Conservation (phyloP, 2,888 invertebrate genomes). For the Aspidapion aeneum region DNA sequence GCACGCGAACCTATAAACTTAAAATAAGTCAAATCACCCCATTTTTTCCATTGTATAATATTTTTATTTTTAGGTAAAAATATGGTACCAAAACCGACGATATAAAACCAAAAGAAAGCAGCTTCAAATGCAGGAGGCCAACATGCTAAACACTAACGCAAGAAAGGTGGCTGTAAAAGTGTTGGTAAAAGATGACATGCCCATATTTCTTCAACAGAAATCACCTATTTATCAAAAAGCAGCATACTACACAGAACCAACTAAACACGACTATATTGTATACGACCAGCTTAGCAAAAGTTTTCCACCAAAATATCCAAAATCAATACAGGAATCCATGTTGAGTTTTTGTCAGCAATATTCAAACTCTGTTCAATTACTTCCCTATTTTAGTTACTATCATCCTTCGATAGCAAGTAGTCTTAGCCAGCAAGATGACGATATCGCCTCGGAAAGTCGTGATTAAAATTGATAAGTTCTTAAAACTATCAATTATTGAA, state of each 20-base stretch:
- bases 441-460: conserved; percentile 30
- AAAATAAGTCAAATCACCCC: too few species aligned
- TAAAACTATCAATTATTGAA: too few species aligned
- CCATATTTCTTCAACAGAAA: conserved; percentile 48
- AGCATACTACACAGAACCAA: conserved; percentile 36
- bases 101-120: conserved; percentile 95
- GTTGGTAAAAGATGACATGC: conserved; percentile 79
- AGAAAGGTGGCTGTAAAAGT: conserved; percentile 91
- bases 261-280: conserved; percentile 40
- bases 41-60: not conserved
- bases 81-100: conserved; percentile 65
- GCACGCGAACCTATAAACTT: too few species aligned
- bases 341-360: conserved; percentile 47
- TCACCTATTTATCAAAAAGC: conserved; percentile 34
- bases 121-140: conserved; percentile 73
- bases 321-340: conserved; percentile 47
- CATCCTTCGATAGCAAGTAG: conserved; percentile 41
- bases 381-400: conserved; percentile 49
- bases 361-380: conserved; percentile 45
- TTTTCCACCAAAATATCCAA: conserved; percentile 41
- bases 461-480: conserved; percentile 29
- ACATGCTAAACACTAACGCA: conserved; percentile 63
- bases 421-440: conserved; percentile 38
- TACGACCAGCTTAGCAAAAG: conserved; percentile 44
- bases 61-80: conserved; percentile 54